A percentile compares a stretch with the other conserved stretches of the same genome.
Evolutionary conservation across 2,113 vertebrate species (phyloP).

Genomic region (Calonectris borealis): DNA sequence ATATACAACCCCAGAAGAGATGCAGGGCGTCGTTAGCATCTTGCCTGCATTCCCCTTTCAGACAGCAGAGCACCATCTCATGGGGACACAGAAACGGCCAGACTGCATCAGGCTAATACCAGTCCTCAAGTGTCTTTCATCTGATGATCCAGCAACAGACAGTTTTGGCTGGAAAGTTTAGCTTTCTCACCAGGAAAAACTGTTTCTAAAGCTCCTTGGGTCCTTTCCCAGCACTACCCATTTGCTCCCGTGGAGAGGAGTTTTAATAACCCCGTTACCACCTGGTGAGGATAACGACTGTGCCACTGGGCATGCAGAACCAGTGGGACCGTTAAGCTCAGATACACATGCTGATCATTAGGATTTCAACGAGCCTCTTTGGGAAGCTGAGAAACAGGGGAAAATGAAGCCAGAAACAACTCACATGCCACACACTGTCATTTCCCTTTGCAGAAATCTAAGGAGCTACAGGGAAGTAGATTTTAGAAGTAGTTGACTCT

Average conservation of each 20-base stretch:
- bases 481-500: neutral
- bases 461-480: neutral
- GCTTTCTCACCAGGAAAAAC: neutral
- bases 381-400: neutral
- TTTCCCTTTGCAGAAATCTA: neutral
- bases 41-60: neutral
- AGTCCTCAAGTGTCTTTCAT: neutral
- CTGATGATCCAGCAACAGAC: neutral
- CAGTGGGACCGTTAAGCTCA: neutral
- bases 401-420: neutral
- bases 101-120: neutral
- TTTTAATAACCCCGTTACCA: neutral
- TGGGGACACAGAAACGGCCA: neutral
- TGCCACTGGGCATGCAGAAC: neutral
- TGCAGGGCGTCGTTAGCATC: neutral
- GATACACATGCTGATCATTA: neutral
- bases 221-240: neutral
- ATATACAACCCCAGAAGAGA: neutral
- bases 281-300: neutral
- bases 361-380: neutral
- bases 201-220: neutral
- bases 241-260: neutral
- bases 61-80: neutral
- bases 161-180: neutral
- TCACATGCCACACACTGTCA: neutral